Percentiles rank a stretch among this genome's conserved stretches.
phyloP scores from a whole-genome alignment of 2,113 vertebrate species.

The Engystomops pustulosus region DNA sequence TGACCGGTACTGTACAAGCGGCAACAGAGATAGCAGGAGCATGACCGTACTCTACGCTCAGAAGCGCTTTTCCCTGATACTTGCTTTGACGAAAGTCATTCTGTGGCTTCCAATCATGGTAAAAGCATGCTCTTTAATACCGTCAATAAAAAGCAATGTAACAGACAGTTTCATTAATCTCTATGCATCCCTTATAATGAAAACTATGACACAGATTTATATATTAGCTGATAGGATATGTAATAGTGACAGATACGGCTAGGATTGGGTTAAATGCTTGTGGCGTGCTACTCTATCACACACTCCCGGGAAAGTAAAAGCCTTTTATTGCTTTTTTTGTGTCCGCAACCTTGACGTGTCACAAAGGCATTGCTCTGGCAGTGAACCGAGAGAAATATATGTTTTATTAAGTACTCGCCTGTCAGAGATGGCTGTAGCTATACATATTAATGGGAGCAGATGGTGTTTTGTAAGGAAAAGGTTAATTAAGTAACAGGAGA shows the following conservation, averaged over 20 bases:
- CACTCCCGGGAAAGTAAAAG: slow-evolving; percentile 27
- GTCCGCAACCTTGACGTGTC: slow-evolving; percentile 26
- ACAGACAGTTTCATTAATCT: background rate
- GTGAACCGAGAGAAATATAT: slow-evolving; percentile 13
- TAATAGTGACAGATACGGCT: background rate
- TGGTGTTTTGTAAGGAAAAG: background rate
- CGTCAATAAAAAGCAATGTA: background rate
- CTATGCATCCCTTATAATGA: background rate
- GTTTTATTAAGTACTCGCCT: slow-evolving; percentile 15
- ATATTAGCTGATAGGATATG: background rate
- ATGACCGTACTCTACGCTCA: slow-evolving; percentile 81
- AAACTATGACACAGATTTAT: no score
- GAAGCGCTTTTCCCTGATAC: slow-evolving; percentile 91
- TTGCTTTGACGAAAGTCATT: slow-evolving; percentile 84
- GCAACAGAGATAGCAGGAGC: slow-evolving; percentile 62
- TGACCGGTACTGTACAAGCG: slow-evolving; percentile 52
- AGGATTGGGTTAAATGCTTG: slow-evolving; percentile 3
- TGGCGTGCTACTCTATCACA: background rate
- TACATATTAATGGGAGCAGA: slow-evolving; percentile 31
- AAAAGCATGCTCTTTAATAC: slow-evolving; percentile 64
- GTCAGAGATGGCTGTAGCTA: slow-evolving; percentile 6
- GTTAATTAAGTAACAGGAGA: slow-evolving; percentile 30
- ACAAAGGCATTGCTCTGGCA: slow-evolving; percentile 20
- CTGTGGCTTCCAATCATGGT: slow-evolving; percentile 99
- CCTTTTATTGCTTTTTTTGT: slow-evolving; percentile 6